phyloP scores from a whole-genome alignment of 2,797 vertebrate genomes.

The Glyptemys insculpta region DNA sequence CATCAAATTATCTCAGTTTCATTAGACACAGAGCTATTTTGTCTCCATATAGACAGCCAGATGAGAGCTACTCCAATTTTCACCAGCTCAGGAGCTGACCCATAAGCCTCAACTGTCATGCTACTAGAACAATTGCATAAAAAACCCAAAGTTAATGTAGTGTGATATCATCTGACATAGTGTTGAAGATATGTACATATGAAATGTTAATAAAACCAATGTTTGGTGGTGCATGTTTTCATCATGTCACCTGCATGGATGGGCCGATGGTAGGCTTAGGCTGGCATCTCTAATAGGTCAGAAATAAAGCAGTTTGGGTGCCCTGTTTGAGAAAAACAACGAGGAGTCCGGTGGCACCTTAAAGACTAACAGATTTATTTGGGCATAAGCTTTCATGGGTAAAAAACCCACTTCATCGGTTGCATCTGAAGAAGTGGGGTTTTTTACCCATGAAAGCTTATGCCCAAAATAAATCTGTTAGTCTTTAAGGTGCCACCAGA shows the following conservation, averaged over 20 bases:
- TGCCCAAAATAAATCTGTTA: too few relatives aligned
- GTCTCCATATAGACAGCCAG: background rate
- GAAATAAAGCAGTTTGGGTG: background rate
- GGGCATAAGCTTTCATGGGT: too few relatives aligned
- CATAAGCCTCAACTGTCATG: background rate
- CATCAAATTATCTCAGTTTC: background rate
- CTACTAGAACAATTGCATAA: background rate
- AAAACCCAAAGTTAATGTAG: background rate
- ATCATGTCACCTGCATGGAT: background rate
- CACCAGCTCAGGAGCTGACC: background rate
- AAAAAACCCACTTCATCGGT: too few relatives aligned
- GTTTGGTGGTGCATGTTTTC: background rate
- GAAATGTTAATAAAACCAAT: background rate
- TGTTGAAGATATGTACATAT: rapidly evolving
- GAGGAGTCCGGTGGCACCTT: too few relatives aligned
- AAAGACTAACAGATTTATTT: too few relatives aligned
- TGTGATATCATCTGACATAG: background rate
- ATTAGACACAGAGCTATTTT: background rate
- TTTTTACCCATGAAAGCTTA: too few relatives aligned
- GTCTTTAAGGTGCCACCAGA: too few relatives aligned
- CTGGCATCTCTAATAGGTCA: background rate
- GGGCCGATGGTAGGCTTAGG: background rate
- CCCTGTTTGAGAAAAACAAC: background rate
- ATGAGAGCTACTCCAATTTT: rapidly evolving
- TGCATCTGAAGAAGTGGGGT: too few relatives aligned